Evolutionary conservation across 2,113 vertebrate genomes (phyloP).

Genomic region (Anoura caudifer): DNA sequence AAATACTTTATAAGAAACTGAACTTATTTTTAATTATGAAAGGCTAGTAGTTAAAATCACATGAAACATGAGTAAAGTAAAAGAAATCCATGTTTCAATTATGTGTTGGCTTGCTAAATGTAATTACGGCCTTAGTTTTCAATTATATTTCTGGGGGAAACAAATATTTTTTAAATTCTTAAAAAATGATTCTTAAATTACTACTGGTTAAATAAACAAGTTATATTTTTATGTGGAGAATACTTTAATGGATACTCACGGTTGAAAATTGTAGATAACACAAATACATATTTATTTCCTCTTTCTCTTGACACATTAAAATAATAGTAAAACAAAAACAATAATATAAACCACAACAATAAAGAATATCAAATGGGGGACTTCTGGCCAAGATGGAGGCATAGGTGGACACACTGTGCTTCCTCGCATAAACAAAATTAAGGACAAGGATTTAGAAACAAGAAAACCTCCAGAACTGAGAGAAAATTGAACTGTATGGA

Average conservation of each 20-base stretch:
- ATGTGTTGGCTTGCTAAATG: background rate
- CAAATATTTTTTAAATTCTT: conserved; percentile 26
- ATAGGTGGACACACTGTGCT: too few relatives aligned
- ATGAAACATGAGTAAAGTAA: background rate
- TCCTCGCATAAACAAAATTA: too few relatives aligned
- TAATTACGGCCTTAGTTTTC: conserved; percentile 3
- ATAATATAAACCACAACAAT: background rate
- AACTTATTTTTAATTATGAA: conserved; percentile 28
- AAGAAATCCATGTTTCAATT: background rate
- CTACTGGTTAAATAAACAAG: background rate
- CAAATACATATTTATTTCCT: conserved; percentile 2
- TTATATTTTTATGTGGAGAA: conserved; percentile 2
- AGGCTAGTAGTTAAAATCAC: background rate
- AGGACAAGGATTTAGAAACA: too few relatives aligned
- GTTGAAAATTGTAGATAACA: background rate
- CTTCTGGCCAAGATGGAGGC: too few relatives aligned
- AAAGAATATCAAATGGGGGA: conserved; percentile 6
- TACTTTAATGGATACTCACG: background rate
- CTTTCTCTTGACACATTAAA: background rate
- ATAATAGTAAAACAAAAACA: background rate
- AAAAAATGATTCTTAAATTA: conserved; percentile 41
- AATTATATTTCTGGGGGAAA: background rate
- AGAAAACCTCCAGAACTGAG: too few relatives aligned
- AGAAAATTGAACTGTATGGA: too few relatives aligned
- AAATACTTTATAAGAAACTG: background rate